Conservation (phyloP, 2,113 vertebrate genomes). For the Elanoides forficatus region DNA sequence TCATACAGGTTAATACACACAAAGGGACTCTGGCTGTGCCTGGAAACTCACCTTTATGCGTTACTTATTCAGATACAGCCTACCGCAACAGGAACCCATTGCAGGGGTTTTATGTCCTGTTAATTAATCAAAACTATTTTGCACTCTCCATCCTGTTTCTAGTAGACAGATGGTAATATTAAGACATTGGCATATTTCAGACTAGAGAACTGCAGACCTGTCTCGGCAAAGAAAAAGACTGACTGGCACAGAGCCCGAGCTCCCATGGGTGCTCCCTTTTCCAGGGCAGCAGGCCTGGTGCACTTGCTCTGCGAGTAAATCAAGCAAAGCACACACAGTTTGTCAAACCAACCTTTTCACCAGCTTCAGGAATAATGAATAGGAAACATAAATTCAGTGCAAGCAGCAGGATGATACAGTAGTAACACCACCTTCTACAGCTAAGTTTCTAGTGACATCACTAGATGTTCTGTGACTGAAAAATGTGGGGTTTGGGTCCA, state of each 20-base stretch:
- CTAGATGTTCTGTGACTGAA: neutral
- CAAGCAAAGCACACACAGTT: neutral
- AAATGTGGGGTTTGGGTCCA: neutral
- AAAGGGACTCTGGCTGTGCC: neutral
- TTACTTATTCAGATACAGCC: neutral
- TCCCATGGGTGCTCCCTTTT: neutral
- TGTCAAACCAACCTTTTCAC: neutral
- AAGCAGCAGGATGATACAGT: neutral
- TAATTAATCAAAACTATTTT: neutral
- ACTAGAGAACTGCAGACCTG: neutral
- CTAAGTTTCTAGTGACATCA: neutral
- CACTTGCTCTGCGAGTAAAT: neutral
- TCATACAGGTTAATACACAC: neutral
- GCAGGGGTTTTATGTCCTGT: neutral
- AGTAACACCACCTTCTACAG: neutral
- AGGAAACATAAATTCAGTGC: neutral
- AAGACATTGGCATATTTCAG: neutral
- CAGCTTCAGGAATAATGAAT: neutral
- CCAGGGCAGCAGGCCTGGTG: neutral
- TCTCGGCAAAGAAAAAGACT: neutral
- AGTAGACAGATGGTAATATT: neutral
- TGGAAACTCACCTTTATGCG: neutral
- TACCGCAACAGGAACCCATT: neutral
- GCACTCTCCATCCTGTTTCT: neutral
- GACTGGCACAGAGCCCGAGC: rapidly evolving